Evolutionary conservation across 2,113 vertebrate genomes (phyloP), one percentile per base, ranked within the genome.

Genomic region (Canis aureus): DNA sequence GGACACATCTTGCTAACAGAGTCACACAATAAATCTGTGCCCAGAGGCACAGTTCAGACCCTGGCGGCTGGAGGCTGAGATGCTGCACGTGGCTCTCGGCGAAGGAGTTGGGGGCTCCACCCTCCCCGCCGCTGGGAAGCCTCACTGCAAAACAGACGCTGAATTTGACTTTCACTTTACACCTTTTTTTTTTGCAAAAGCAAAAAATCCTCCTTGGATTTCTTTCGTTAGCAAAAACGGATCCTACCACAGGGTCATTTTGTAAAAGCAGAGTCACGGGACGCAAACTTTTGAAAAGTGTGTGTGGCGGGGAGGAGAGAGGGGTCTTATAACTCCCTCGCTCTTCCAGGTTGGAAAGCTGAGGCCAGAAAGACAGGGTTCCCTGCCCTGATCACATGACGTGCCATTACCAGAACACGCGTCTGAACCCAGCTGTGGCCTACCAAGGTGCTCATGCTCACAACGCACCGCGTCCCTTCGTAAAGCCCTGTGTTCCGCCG

Each of bases 381-480:
- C 32, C 80, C 25, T 27, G 55, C 8, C 49, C n/a, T 1, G 25
- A 3, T 3, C 32, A 76, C 59, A 60, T 1, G 13, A 16, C 55
- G 2, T 0, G 2, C 5, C 17, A 4, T 25, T 20, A 4, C 9
- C 43, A 80, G 89, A 80, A 67, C 35, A 25, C 12, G n/a, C 55
- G 10, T 12, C 53, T 57, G 85, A 55, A 23, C 9, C 19, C 23
- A 43, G 53, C 25, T 3, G 11, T 23, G 7, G 1, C 55, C 79
- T 27, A 4, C 55, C 17, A 3, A n/a, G 29, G 71, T 8, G 32
- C 16, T 66, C 8, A 0, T 6, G 25, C 49, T 57, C 35, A 10
- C 32, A 20, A 7, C 0, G 7, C 23, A 4, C 17, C 2, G 16
- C 13, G 1, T 38, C 10, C 3, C 43, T 11, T 1, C 51, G 2